Evolutionary conservation across 1,140 invertebrate species (phyloP).

Genomic region (Neodiprion fabricii): DNA sequence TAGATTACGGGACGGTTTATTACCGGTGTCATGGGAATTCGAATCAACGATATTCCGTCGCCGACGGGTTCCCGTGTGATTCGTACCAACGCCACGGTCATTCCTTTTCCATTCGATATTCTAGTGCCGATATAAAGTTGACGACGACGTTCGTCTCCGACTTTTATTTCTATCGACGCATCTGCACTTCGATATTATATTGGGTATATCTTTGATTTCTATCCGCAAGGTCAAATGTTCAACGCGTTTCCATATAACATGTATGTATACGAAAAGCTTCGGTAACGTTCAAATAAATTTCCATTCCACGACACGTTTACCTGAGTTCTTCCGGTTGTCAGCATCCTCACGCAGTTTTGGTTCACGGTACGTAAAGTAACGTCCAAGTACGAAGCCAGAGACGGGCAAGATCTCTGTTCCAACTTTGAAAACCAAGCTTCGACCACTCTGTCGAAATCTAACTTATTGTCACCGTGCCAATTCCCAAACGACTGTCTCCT

Average conservation of each 20-base stretch:
- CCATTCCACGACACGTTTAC: background rate
- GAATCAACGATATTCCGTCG: background rate
- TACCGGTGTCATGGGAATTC: background rate
- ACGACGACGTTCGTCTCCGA: background rate
- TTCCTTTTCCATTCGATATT: background rate
- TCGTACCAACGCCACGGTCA: background rate
- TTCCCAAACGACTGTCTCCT: background rate
- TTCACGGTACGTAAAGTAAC: background rate
- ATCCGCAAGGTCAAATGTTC: too few species aligned
- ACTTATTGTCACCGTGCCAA: background rate
- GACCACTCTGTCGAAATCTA: background rate
- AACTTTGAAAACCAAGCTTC: background rate
- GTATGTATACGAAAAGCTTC: too few species aligned
- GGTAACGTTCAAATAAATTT: too few species aligned
- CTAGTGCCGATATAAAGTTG: conserved; percentile 4
- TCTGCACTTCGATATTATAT: background rate
- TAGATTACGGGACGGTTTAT: background rate
- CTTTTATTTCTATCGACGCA: background rate
- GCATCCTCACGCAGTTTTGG: background rate
- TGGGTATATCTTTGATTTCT: background rate
- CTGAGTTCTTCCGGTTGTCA: background rate
- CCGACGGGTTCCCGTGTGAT: background rate
- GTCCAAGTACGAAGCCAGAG: background rate
- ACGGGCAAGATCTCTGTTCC: background rate
- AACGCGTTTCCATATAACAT: too few species aligned